phyloP scores from a whole-genome alignment of 2,888 invertebrate species.

The Lobophora halterata region DNA sequence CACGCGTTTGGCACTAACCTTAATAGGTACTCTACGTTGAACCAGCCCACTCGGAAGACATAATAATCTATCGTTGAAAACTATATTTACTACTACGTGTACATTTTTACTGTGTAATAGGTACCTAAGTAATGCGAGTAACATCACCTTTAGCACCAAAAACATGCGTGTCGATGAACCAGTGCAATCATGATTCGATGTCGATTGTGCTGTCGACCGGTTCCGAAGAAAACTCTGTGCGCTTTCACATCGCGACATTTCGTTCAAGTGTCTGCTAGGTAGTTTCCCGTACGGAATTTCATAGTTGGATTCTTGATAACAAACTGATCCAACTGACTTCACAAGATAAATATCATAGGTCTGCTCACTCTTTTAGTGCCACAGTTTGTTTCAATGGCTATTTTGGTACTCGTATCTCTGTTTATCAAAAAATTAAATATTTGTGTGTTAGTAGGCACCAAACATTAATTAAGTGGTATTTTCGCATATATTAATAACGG shows the following conservation, averaged over 20 bases:
- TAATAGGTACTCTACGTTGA: conserved; percentile 26
- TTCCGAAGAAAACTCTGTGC: conserved; percentile 58
- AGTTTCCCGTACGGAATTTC: conserved; percentile 44
- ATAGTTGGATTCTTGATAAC: conserved; percentile 17
- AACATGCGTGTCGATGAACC: conserved; percentile 7
- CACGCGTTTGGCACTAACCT: conserved; percentile 48
- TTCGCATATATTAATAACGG: no score
- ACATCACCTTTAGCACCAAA: conserved; percentile 1
- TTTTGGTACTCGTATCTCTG: no score
- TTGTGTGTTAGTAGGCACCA: no score
- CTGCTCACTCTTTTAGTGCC: no score
- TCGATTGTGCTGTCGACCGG: conserved; percentile 47
- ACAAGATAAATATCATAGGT: conserved; percentile 8
- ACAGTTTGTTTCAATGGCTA: conserved; percentile 14
- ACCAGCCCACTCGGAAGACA: conserved; percentile 27
- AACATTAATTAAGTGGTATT: no score
- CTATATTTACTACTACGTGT: no score
- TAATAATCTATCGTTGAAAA: conserved; percentile 30
- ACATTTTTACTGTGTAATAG: no score
- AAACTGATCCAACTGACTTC: conserved; percentile 8
- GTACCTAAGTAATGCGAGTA: no score
- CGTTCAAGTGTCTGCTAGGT: conserved; percentile 20
- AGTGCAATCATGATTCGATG: conserved; percentile 16
- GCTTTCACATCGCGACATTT: conserved; percentile 59
- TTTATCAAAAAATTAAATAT: no score